A percentile compares a stretch with the other conserved stretches of the same genome.
These are phyloP conservation scores for Sphaeramia orbicularis DNA, from an alignment of 2,797 vertebrate genomes.

Conservation along the genomic window DNA sequence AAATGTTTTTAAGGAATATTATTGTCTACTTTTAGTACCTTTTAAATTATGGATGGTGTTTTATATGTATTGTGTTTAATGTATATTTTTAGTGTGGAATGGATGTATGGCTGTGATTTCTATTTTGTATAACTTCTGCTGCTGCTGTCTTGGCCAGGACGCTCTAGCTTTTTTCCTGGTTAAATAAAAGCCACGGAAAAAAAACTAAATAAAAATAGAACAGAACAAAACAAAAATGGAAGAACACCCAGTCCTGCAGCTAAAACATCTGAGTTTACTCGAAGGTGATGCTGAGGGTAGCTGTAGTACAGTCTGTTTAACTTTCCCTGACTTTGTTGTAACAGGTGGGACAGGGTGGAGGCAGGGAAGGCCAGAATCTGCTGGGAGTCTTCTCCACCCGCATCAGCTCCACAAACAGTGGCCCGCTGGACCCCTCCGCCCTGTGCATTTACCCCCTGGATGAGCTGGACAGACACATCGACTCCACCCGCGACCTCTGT, in stretches of 20 bases:
- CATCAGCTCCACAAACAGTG: slow-evolving; percentile 78
- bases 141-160: no score
- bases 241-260: background rate
- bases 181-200: background rate
- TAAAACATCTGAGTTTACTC: background rate
- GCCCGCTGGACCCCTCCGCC: slow-evolving; percentile 87
- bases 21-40: no score
- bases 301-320: background rate
- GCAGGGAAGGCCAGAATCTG: slow-evolving; percentile 81
- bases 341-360: slow-evolving; percentile 75
- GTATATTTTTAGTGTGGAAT: no score
- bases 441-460: slow-evolving; percentile 92
- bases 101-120: no score
- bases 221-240: background rate
- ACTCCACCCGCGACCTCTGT: slow-evolving; percentile 92
- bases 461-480: slow-evolving; percentile 89
- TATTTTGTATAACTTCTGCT: no score
- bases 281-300: background rate
- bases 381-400: slow-evolving; percentile 91
- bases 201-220: background rate
- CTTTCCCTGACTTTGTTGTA: slow-evolving; percentile 33
- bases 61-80: no score
- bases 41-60: no score
- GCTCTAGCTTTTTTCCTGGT: no score
- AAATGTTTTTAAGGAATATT: no score